Evolutionary conservation across 1,140 invertebrate genomes (phyloP), one percentile per base, ranked within the genome.

Genomic region (Patella vulgata): DNA sequence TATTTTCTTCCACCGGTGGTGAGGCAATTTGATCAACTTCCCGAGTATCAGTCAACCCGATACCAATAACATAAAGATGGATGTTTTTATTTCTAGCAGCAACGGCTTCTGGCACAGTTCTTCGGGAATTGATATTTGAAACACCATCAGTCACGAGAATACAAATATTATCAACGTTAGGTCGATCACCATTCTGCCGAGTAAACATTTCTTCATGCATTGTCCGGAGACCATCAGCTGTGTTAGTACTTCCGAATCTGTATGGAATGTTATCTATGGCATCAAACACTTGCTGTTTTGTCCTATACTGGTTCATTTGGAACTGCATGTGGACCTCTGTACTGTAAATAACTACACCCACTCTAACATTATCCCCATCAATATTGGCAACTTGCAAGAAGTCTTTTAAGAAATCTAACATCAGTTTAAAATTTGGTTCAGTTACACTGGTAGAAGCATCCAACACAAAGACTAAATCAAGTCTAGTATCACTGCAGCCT

Each of bases 401-500:
- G 23, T 70, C 52, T 54, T 68, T 71, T 33, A 73, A 50, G 57
- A 74, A 75, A 23, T 66, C 59, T 17, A 68, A 57, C 66, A 66
- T 63, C 40, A 74, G 57, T 21, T 48, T 30, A 54, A 74, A 74
- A 56, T 74, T 66, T 14, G 51, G 50, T 48, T 57, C 51, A 23
- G 60, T 54, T 8, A 75, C 63, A 60, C 65, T 66, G 27, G 63
- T 69, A 19, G 71, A 74, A 4, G 71, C 57, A 39, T 77, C 75
- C 48, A 78, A 57, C 0, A 74, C 62, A 54, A 75, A 68, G 3
- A 74, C 66, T 17, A 78, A 36, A 82, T 86, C 63, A 27, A 65
- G 46, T 23, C 63, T 19, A 4, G 54, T 58, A 50, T 67, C 52
- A n/a, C 50, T 48, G 58, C 71, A 73, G 25, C 61, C 71, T 70